Percentiles rank a stretch among this genome's conserved stretches.
These are phyloP conservation scores for Aelia acuminata DNA, from an alignment of 2,888 invertebrate genomes.

Conservation along the genomic window DNA sequence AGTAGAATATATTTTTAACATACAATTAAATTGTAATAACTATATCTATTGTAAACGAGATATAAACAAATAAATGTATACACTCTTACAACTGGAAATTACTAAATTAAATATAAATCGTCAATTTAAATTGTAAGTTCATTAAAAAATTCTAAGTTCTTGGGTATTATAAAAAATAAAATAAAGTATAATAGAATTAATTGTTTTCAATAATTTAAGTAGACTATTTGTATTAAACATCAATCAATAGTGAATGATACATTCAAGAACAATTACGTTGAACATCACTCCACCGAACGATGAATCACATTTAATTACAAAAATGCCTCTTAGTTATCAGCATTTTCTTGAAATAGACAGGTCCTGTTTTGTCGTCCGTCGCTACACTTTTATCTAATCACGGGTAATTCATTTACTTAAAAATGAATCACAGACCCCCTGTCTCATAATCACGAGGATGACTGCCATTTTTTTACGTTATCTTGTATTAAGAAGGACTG, in stretches of 20 bases:
- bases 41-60: too few relatives aligned
- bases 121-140: not conserved
- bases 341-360: conserved; percentile 12
- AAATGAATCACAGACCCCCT: conserved; percentile 17
- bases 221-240: not conserved
- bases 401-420: not conserved
- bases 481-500: too few relatives aligned
- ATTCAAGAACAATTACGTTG: not conserved
- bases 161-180: not conserved
- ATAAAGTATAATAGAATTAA: not conserved
- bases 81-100: too few relatives aligned
- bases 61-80: too few relatives aligned
- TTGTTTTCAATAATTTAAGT: not conserved
- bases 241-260: not conserved
- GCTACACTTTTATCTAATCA: not conserved
- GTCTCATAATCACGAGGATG: too few relatives aligned
- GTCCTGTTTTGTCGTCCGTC: not conserved
- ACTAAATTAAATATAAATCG: too few relatives aligned
- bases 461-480: too few relatives aligned
- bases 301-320: conserved; percentile 18
- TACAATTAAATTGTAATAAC: too few relatives aligned
- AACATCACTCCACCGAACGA: not conserved
- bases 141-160: not conserved
- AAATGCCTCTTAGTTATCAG: not conserved
- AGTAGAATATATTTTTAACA: too few relatives aligned